Conservation (phyloP, 1,140 invertebrate genomes). For the Pseudomyrmex flavicornis region DNA sequence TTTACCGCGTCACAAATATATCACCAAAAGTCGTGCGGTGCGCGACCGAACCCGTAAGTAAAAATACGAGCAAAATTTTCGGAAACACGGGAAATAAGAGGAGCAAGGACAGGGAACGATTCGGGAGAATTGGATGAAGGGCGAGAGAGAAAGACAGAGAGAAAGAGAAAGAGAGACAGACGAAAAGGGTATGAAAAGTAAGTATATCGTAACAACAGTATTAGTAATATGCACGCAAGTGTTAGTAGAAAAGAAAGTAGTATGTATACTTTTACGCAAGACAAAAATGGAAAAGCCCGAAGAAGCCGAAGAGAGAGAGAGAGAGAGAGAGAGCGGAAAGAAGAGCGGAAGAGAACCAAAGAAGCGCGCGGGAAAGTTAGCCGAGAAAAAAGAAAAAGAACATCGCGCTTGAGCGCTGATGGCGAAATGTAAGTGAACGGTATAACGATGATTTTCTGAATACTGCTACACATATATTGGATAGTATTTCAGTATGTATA, state of each 20-base stretch:
- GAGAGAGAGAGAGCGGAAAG: conserved; percentile 20
- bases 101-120: not conserved
- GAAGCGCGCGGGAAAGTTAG: conserved; percentile 41
- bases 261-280: conserved; percentile 19
- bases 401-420: conserved; percentile 32
- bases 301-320: conserved; percentile 33
- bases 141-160: not conserved
- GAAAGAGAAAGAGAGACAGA: not conserved
- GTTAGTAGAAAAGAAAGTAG: conserved; percentile 37
- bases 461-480: conserved; percentile 14
- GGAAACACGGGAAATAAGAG: not conserved
- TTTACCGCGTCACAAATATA: not conserved
- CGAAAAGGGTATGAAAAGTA: conserved; percentile 21
- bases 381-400: conserved; percentile 52
- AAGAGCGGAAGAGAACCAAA: conserved; percentile 45
- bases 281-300: conserved; percentile 32
- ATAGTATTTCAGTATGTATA: conserved; percentile 6
- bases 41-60: not conserved
- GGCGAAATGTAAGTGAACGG: conserved; percentile 64
- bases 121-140: not conserved
- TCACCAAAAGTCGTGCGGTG: conserved; percentile 29
- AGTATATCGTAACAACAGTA: conserved; percentile 48
- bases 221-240: conserved; percentile 33
- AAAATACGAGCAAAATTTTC: not conserved
- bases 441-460: conserved; percentile 59